phyloP scores from a whole-genome alignment of 1,140 invertebrate species.

The Nymphalis io region DNA sequence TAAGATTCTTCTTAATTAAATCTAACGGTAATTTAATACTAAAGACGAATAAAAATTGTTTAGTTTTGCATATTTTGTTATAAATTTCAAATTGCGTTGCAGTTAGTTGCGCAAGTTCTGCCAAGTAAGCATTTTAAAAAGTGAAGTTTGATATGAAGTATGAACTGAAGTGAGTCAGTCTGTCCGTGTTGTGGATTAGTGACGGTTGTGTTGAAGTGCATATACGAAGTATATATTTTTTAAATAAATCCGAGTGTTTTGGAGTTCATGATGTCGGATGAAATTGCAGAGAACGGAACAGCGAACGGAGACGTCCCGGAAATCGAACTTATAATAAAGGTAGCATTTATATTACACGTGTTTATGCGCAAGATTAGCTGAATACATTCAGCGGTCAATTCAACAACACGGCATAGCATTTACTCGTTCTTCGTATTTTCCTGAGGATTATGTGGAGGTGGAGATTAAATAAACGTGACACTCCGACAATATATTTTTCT shows the following conservation, averaged over 20 bases:
- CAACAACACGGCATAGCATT: slow-evolving; percentile 48
- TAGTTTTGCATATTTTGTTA: slow-evolving; percentile 1
- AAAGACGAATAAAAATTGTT: not conserved
- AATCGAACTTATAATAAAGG: slow-evolving; percentile 91
- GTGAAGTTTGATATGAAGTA: slow-evolving; percentile 48
- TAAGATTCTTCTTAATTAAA: no score
- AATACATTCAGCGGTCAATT: slow-evolving; percentile 45
- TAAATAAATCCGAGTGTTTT: slow-evolving; percentile 61
- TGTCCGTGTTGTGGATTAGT: slow-evolving; percentile 50
- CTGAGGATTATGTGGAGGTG: slow-evolving; percentile 61
- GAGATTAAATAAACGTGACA: slow-evolving; percentile 28
- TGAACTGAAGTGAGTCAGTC: slow-evolving; percentile 59
- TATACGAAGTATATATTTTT: slow-evolving; percentile 48
- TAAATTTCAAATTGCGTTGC: not conserved
- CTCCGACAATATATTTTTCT: not conserved
- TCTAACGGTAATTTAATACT: no score
- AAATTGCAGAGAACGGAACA: slow-evolving; percentile 82
- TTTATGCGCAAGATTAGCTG: slow-evolving; percentile 53
- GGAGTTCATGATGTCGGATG: slow-evolving; percentile 78
- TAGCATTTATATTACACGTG: slow-evolving; percentile 66
- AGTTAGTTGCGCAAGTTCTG: slow-evolving; percentile 25
- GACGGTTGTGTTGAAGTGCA: slow-evolving; percentile 68
- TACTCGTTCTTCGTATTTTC: slow-evolving; percentile 20
- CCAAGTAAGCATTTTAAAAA: slow-evolving; percentile 30
- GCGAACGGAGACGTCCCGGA: slow-evolving; percentile 87